These are phyloP conservation scores for Lasioglossum oenotherae DNA, from an alignment of 2,888 invertebrate species.

Conservation along the genomic window DNA sequence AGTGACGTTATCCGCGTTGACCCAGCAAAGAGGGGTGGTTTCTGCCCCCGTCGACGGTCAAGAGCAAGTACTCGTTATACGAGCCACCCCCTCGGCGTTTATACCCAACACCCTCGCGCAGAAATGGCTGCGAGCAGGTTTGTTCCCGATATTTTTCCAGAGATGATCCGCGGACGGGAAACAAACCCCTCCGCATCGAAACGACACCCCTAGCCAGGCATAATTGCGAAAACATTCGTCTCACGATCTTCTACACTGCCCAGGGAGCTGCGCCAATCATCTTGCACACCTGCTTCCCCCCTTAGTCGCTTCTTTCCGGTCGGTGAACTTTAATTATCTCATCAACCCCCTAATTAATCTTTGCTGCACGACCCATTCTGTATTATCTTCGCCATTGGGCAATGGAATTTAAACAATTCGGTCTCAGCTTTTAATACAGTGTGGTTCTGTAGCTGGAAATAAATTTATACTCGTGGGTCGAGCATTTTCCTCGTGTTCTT, in stretches of 20 bases:
- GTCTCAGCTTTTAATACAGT: neutral
- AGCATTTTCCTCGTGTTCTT: neutral
- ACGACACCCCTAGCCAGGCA: neutral
- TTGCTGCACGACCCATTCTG: neutral
- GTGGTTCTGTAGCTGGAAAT: no score
- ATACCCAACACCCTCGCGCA: slow-evolving; percentile 21
- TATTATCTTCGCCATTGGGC: neutral
- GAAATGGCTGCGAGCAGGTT: slow-evolving; percentile 30
- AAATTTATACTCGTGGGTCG: no score
- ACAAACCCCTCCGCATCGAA: neutral
- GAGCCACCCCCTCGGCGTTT: slow-evolving; percentile 45
- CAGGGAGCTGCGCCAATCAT: neutral
- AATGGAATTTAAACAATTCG: neutral
- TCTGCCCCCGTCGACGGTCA: slow-evolving; percentile 35
- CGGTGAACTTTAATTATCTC: slow-evolving; percentile 12
- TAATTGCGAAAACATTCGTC: slow-evolving; percentile 19
- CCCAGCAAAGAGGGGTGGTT: slow-evolving; percentile 12
- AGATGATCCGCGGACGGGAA: neutral
- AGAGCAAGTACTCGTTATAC: slow-evolving; percentile 50
- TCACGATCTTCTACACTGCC: neutral
- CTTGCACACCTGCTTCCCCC: neutral
- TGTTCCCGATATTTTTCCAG: slow-evolving; percentile 45
- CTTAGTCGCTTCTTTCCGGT: neutral
- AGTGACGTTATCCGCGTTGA: slow-evolving; percentile 22
- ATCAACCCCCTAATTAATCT: neutral